Evolutionary conservation across 2,797 vertebrate genomes (phyloP).

Genomic region (Neosilurus hyrtlii): DNA sequence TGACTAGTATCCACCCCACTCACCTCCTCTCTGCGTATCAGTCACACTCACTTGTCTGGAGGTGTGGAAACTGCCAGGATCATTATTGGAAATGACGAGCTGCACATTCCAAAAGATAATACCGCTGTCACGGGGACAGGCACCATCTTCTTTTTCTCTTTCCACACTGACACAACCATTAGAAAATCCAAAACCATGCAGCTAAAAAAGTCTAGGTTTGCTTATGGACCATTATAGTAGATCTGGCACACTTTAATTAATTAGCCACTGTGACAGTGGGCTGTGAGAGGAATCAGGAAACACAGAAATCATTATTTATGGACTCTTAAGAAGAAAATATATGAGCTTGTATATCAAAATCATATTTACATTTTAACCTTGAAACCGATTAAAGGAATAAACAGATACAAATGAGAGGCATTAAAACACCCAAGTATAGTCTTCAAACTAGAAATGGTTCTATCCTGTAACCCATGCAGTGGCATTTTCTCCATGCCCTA

Average conservation of each 20-base stretch:
- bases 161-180: slow-evolving; percentile 32
- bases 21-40: slow-evolving; percentile 58
- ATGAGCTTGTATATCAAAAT: not conserved
- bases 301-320: not conserved
- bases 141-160: slow-evolving; percentile 22
- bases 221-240: not conserved
- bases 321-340: not conserved
- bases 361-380: not conserved
- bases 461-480: not conserved
- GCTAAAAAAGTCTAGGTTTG: not conserved
- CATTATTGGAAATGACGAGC: slow-evolving; percentile 72
- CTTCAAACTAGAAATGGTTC: not conserved
- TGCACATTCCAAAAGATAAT: slow-evolving; percentile 72
- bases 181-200: slow-evolving; percentile 3
- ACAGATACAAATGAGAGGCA: not conserved
- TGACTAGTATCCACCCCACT: slow-evolving; percentile 11
- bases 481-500: slow-evolving; percentile 2
- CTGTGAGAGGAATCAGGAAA: not conserved
- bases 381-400: not conserved
- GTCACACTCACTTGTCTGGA: slow-evolving; percentile 73
- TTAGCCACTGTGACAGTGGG: not conserved
- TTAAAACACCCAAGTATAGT: slow-evolving; percentile 18
- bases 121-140: slow-evolving; percentile 62
- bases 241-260: not conserved
- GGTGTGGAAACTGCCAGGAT: slow-evolving; percentile 67